A percentile compares a stretch with the other conserved stretches of the same genome.
Conservation (phyloP, 2,797 vertebrate species). For the Cuniculus paca region DNA sequence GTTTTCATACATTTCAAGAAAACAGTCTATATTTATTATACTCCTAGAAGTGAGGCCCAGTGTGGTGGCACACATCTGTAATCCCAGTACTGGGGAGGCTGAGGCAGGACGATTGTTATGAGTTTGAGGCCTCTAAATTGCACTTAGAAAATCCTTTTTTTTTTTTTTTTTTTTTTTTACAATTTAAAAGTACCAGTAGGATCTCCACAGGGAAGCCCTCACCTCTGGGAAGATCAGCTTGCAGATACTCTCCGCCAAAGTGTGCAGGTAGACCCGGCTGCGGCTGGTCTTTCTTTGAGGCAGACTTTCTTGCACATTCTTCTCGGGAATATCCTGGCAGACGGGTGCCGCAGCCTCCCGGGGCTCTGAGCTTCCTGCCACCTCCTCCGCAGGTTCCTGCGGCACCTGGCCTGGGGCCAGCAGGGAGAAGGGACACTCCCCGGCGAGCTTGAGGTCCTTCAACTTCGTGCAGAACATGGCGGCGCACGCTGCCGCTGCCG, state of each 20-base stretch:
- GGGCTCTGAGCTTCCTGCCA: constrained; percentile 81
- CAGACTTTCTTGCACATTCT: constrained; percentile 85
- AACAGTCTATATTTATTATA: background rate
- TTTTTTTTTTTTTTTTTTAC: background rate
- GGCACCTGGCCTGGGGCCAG: constrained; percentile 89
- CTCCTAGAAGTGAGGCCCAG: background rate
- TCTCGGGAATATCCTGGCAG: constrained; percentile 91
- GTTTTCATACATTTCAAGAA: constrained; percentile 40
- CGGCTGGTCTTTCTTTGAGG: constrained; percentile 93
- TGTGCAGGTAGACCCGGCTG: constrained; percentile 96
- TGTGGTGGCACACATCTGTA: background rate
- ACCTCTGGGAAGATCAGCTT: constrained; percentile 98
- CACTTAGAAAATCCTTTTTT: no score
- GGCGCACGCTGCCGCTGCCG: constrained; percentile 45
- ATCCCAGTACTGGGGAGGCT: background rate
- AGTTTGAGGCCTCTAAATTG: background rate
- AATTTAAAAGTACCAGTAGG: constrained; percentile 7
- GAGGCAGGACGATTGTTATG: background rate
- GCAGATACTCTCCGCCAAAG: constrained; percentile 96
- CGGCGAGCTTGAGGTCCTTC: constrained; percentile 97
- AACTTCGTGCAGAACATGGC: constrained; percentile 98
- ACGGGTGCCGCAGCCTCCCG: constrained; percentile 88
- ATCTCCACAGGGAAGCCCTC: constrained; percentile 77
- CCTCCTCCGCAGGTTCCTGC: constrained; percentile 90
- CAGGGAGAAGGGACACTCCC: constrained; percentile 97